phyloP scores from a whole-genome alignment of 2,888 invertebrate species.

The Apantesis nais region DNA sequence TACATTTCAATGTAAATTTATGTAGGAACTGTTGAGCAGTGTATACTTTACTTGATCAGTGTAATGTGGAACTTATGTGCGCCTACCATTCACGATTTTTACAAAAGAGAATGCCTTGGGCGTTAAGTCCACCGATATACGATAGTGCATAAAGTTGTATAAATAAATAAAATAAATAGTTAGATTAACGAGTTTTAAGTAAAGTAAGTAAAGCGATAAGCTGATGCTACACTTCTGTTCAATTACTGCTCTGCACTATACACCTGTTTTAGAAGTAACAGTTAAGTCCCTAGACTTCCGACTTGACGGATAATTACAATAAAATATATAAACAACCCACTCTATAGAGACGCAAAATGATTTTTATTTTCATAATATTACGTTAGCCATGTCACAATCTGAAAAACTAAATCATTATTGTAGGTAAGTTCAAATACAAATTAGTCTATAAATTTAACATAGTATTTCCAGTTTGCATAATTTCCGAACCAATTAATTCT shows the following conservation, averaged over 20 bases:
- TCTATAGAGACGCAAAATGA: background rate
- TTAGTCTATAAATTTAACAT: constrained; percentile 9
- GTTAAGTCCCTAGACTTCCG: background rate
- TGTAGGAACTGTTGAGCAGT: too few species aligned
- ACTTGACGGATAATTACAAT: background rate
- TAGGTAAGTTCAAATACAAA: constrained; percentile 13
- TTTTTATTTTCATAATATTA: too few species aligned
- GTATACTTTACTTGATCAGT: too few species aligned
- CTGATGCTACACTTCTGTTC: background rate
- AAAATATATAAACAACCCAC: background rate
- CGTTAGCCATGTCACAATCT: too few species aligned
- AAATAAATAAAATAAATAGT: too few species aligned
- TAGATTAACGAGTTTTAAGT: constrained; percentile 9
- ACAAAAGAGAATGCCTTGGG: too few species aligned
- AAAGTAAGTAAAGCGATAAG: constrained; percentile 10
- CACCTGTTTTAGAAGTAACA: constrained; percentile 1
- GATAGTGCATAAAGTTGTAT: too few species aligned
- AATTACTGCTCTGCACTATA: constrained; percentile 4
- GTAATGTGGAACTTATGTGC: too few species aligned
- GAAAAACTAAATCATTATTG: background rate
- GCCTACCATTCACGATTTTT: too few species aligned
- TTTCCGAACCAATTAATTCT: constrained; percentile 38
- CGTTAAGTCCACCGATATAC: too few species aligned
- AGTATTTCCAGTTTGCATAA: constrained; percentile 35
- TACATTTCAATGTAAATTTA: too few species aligned